phyloP scores from a whole-genome alignment of 2,888 invertebrate species.

The Aspidapion aeneum region DNA sequence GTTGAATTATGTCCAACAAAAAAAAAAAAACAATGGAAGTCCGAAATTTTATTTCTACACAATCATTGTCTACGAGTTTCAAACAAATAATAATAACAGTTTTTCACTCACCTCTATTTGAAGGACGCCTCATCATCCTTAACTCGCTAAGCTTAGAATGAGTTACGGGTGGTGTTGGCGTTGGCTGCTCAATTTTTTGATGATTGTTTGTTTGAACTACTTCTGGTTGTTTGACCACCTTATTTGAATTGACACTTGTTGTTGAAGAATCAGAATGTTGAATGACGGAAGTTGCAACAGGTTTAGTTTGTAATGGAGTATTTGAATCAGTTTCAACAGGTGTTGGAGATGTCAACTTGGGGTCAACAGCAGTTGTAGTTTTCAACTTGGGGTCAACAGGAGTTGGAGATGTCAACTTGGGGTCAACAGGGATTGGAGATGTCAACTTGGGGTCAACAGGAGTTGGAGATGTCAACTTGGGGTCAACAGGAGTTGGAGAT shows the following conservation, averaged over 20 bases:
- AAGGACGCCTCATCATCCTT: constrained; percentile 36
- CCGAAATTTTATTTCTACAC: too few relatives aligned
- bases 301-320: background rate
- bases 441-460: background rate
- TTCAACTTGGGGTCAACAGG: too few relatives aligned
- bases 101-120: constrained; percentile 29
- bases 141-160: constrained; percentile 36
- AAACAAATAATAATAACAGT: too few relatives aligned
- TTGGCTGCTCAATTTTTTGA: constrained; percentile 6
- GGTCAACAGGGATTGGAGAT: background rate
- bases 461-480: background rate
- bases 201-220: background rate
- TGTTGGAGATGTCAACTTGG: background rate
- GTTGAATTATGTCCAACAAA: too few relatives aligned
- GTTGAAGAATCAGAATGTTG: constrained; percentile 15
- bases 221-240: constrained; percentile 4
- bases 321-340: background rate
- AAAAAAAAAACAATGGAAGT: too few relatives aligned
- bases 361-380: background rate
- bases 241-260: background rate
- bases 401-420: too few relatives aligned
- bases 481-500: background rate
- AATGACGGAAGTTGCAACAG: constrained; percentile 35
- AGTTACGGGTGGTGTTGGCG: constrained; percentile 11
- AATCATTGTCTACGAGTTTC: too few relatives aligned